These are phyloP conservation scores for Pteropus rufus DNA, from an alignment of 2,797 vertebrate species.

Conservation along the genomic window DNA sequence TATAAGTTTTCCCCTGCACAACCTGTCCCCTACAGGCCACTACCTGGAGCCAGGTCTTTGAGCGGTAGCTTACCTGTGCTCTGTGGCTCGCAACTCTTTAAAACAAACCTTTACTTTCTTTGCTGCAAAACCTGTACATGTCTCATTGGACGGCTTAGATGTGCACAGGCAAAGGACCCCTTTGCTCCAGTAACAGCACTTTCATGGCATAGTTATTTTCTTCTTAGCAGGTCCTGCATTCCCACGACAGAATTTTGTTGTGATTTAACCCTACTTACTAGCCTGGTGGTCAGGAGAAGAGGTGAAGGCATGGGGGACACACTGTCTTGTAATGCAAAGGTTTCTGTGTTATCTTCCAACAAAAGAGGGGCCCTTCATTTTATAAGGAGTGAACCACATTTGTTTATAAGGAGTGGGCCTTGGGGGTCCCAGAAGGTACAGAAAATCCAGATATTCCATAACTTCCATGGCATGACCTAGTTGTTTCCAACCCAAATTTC, in stretches of 20 bases:
- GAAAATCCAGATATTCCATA: background rate
- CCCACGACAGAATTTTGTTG: background rate
- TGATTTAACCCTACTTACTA: background rate
- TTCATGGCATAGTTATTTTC: background rate
- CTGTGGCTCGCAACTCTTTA: too few species aligned
- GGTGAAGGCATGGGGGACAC: accelerated
- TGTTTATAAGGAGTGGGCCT: background rate
- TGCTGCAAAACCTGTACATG: too few species aligned
- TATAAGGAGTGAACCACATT: background rate
- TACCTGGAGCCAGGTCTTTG: too few species aligned
- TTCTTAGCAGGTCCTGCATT: background rate
- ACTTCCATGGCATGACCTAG: background rate
- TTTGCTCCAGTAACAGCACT: too few species aligned
- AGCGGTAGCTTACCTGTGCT: too few species aligned
- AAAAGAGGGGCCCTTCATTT: background rate
- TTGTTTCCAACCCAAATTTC: background rate
- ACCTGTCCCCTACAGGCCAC: too few species aligned
- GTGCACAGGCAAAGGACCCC: too few species aligned
- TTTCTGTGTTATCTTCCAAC: background rate
- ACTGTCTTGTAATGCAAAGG: background rate
- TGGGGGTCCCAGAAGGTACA: background rate
- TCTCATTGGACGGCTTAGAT: too few species aligned
- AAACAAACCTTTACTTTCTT: too few species aligned
- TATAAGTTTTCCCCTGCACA: too few species aligned
- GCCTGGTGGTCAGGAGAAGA: background rate